Percentiles rank a stretch among this genome's conserved stretches.
These are phyloP conservation scores for Holocentrus rufus DNA, from an alignment of 2,797 vertebrate genomes.

Conservation along the genomic window DNA sequence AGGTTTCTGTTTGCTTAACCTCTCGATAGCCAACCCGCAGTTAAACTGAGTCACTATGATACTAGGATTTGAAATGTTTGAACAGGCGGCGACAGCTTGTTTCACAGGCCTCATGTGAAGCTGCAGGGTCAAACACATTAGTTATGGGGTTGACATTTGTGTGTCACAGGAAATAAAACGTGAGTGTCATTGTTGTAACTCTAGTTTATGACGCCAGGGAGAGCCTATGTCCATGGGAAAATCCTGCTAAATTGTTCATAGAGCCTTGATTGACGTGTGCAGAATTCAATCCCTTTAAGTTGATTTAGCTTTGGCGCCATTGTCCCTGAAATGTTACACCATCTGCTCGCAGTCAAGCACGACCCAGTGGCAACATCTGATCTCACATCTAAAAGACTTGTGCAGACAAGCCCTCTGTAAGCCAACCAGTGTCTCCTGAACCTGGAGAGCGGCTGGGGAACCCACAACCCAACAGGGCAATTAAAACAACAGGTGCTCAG, in stretches of 20 bases:
- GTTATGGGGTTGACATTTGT: conserved; percentile 15
- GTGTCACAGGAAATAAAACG: neutral
- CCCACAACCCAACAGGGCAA: conserved; percentile 29
- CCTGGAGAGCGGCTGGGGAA: conserved; percentile 30
- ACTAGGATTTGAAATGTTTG: conserved; percentile 32
- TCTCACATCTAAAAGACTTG: conserved; percentile 57
- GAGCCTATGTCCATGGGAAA: conserved; percentile 19
- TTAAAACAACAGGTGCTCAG: conserved; percentile 73
- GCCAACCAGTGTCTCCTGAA: conserved; percentile 47
- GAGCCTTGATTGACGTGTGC: conserved; percentile 31
- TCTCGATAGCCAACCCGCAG: conserved; percentile 1
- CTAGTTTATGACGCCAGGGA: conserved; percentile 9
- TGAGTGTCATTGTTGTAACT: conserved; percentile 6
- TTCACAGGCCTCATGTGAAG: conserved; percentile 20
- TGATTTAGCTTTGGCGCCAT: conserved; percentile 27
- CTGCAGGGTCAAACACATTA: conserved; percentile 26
- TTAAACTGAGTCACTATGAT: conserved; percentile 42
- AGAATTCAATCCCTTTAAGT: conserved; percentile 27
- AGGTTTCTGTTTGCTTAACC: conserved; percentile 51
- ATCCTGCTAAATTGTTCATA: neutral
- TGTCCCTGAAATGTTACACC: conserved; percentile 42
- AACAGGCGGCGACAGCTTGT: conserved; percentile 30
- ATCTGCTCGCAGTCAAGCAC: conserved; percentile 32
- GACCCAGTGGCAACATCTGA: conserved; percentile 57
- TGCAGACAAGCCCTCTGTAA: conserved; percentile 59